A percentile compares a stretch with the other conserved stretches of the same genome.
Conservation (phyloP, 2,888 invertebrate genomes). For the Ochropacha duplaris region DNA sequence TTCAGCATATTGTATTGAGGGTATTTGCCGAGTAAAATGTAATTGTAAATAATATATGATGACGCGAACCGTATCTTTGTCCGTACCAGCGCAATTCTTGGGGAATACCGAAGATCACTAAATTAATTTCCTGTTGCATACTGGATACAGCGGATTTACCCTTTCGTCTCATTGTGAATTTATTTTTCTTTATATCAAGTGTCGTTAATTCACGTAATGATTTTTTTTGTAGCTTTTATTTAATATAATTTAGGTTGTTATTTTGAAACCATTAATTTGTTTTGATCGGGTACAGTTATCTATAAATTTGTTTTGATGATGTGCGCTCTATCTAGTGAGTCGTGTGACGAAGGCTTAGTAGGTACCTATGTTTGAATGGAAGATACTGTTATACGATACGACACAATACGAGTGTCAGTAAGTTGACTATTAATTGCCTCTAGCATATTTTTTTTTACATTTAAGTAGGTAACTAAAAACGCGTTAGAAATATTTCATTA, state of each 20-base stretch:
- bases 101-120: conserved; percentile 66
- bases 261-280: conserved; percentile 20
- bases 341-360: conserved; percentile 44
- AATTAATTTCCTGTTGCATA: conserved; percentile 24
- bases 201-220: too few relatives aligned
- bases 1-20: conserved; percentile 46
- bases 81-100: conserved; percentile 30
- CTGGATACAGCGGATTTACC: not conserved
- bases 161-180: not conserved
- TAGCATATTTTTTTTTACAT: not conserved
- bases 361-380: conserved; percentile 26
- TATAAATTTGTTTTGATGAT: conserved; percentile 50
- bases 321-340: conserved; percentile 26
- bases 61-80: conserved; percentile 30
- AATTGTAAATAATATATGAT: conserved; percentile 40
- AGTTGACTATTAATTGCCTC: conserved; percentile 13
- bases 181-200: too few relatives aligned
- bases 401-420: conserved; percentile 21
- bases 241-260: not conserved
- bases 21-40: conserved; percentile 41
- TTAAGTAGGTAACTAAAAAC: too few relatives aligned
- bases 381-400: conserved; percentile 26
- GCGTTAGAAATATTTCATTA: too few relatives aligned
- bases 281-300: conserved; percentile 34
- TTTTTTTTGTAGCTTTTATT: not conserved